Evolutionary conservation across 2,797 vertebrate species (phyloP), one percentile per base, ranked within the genome.

Genomic region (Mormyrus proboscirostris): DNA sequence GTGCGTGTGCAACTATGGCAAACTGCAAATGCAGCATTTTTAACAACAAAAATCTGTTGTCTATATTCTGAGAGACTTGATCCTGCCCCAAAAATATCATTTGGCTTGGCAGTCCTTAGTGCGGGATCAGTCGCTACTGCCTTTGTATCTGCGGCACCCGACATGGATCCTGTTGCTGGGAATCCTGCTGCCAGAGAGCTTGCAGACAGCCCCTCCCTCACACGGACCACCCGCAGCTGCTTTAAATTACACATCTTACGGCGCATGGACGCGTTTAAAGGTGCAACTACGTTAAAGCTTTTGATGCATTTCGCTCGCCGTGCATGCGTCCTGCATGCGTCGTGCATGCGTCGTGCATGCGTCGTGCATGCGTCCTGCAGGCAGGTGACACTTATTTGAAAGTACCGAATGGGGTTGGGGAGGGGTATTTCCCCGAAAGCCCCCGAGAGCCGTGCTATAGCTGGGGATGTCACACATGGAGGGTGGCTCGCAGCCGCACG

Each of bases 91-190:
- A 95, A 94, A 94, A 94, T 93, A 94, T 93, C 92, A 90, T 96
- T 96, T 96, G 94, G 92, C 94, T 97, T 97, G 95, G 95, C 95
- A 94, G 92, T 91, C 91, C 92, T 92, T 90, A 91, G 84, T 49
- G 92, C 88, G 88, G 93, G 92, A 93, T 92, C 94, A 95, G 94
- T 95, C 95, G 95, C 96, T 96, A 95, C 96, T 95, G 95, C 93
- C 93, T 94, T 95, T 94, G 92, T 95, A 94, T 96, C 94, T 94
- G 92, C 95, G 95, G 97, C 14, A 96, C 94, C 93, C 94, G 94
- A 95, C 94, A 91, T 92, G 91, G 91, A 93, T 92, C 85, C 91
- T 90, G 91, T 94, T 93, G 92, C 90, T 91, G 44, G 7, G 90
- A 93, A 92, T 93, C 92, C 92, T 89, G 50, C 76, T 91, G 84